A percentile compares a stretch with the other conserved stretches of the same genome.
These are phyloP conservation scores for Chamaetylas fuelleborni DNA, from an alignment of 2,113 vertebrate genomes.

Conservation along the genomic window DNA sequence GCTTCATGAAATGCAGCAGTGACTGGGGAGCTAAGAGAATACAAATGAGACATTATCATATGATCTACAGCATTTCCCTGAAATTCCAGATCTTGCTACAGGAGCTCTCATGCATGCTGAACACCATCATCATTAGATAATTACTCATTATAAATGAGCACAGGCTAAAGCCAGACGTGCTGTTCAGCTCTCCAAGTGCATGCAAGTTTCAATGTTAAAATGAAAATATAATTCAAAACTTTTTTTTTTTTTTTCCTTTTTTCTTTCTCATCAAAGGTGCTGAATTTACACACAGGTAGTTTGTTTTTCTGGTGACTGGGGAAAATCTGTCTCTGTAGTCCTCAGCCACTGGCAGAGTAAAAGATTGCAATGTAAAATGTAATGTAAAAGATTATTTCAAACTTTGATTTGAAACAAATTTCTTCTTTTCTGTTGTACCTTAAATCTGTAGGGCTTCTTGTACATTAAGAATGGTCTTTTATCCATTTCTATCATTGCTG, in stretches of 20 bases:
- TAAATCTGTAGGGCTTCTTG: neutral
- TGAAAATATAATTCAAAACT: constrained; percentile 30
- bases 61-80: constrained; percentile 49
- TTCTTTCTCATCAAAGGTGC: neutral
- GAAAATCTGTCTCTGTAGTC: neutral
- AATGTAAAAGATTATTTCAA: neutral
- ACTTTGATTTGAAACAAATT: neutral
- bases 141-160: constrained; percentile 52
- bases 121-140: constrained; percentile 45
- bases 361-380: too few relatives aligned
- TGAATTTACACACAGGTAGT: constrained; percentile 13
- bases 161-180: neutral
- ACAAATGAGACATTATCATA: constrained; percentile 53
- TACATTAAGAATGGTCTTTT: neutral
- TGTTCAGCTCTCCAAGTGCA: constrained; percentile 15
- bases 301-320: neutral
- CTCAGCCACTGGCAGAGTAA: neutral
- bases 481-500: neutral
- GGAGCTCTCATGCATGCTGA: constrained; percentile 35
- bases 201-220: neutral
- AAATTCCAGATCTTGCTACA: constrained; percentile 44
- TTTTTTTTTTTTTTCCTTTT: neutral
- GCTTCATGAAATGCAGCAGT: neutral
- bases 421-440: neutral
- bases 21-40: constrained; percentile 7